Conservation (phyloP, 2,113 vertebrate species). For the Trichechus manatus region DNA sequence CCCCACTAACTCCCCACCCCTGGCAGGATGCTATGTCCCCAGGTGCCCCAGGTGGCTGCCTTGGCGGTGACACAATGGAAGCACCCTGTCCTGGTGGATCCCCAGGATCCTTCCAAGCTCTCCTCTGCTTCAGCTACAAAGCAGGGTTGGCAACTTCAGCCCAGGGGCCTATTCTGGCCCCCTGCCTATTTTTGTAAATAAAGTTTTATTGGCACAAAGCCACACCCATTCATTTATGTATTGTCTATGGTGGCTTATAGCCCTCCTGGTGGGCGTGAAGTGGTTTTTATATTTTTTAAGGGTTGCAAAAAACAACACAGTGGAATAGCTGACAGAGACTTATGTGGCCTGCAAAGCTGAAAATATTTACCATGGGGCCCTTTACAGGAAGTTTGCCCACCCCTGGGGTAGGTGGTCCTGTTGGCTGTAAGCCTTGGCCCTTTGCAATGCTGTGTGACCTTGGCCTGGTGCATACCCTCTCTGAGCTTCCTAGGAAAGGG, state of each 20-base stretch:
- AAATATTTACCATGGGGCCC: no score
- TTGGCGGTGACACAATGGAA: background rate
- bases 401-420: accelerated
- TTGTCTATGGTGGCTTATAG: background rate
- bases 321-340: background rate
- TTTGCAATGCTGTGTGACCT: background rate
- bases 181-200: background rate
- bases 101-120: accelerated
- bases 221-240: background rate
- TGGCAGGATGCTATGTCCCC: background rate
- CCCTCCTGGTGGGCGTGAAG: background rate
- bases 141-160: background rate
- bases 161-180: accelerated
- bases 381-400: background rate
- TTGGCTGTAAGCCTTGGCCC: background rate
- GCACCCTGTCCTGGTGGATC: accelerated
- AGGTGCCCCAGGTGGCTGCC: background rate
- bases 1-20: background rate
- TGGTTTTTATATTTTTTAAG: background rate
- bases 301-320: background rate
- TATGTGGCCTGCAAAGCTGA: background rate
- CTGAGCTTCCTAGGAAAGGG: background rate
- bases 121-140: background rate
- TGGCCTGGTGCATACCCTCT: background rate
- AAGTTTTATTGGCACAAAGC: background rate